A percentile compares a stretch with the other conserved stretches of the same genome.
These are phyloP conservation scores for Caprella mutica DNA, from an alignment of 2,888 invertebrate species.

Conservation along the genomic window DNA sequence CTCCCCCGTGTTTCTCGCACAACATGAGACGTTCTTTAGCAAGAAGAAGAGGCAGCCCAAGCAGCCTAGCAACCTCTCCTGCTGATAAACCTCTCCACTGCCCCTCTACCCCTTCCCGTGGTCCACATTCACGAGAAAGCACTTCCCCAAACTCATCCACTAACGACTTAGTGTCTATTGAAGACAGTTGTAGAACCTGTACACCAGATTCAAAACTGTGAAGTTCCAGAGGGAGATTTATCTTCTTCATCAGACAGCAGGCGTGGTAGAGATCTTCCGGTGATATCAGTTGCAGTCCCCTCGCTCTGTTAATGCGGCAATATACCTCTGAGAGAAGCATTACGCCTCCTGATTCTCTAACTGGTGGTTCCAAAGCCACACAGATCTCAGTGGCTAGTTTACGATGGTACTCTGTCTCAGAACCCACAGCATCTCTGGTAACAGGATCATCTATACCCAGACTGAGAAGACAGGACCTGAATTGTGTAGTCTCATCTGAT, in stretches of 20 bases:
- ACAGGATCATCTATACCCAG: constrained; percentile 90
- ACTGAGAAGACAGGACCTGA: constrained; percentile 91
- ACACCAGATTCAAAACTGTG: constrained; percentile 89
- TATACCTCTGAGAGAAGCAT: constrained; percentile 94
- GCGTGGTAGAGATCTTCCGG: constrained; percentile 93
- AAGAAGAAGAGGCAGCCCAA: constrained; percentile 52
- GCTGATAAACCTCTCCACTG: constrained; percentile 51
- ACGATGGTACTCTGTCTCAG: constrained; percentile 69
- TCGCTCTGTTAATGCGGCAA: constrained; percentile 89
- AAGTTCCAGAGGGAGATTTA: constrained; percentile 61
- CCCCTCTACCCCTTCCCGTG: constrained; percentile 60
- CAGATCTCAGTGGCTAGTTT: constrained; percentile 76
- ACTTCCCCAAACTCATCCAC: constrained; percentile 36
- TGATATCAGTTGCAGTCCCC: constrained; percentile 88
- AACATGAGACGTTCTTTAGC: constrained; percentile 79
- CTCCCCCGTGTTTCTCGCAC: constrained; percentile 71
- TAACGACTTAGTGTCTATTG: constrained; percentile 43
- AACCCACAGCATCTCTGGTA: constrained; percentile 77
- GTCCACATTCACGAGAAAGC: constrained; percentile 49
- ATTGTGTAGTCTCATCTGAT: constrained; percentile 87
- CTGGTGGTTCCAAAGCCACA: constrained; percentile 43
- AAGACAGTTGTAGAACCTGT: constrained; percentile 73
- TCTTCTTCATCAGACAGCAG: constrained; percentile 57
- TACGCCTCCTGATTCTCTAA: constrained; percentile 80
- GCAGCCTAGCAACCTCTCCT: constrained; percentile 69